These are phyloP conservation scores for Heterodera carotae DNA, from an alignment of 1,140 invertebrate genomes.

Conservation along the genomic window DNA sequence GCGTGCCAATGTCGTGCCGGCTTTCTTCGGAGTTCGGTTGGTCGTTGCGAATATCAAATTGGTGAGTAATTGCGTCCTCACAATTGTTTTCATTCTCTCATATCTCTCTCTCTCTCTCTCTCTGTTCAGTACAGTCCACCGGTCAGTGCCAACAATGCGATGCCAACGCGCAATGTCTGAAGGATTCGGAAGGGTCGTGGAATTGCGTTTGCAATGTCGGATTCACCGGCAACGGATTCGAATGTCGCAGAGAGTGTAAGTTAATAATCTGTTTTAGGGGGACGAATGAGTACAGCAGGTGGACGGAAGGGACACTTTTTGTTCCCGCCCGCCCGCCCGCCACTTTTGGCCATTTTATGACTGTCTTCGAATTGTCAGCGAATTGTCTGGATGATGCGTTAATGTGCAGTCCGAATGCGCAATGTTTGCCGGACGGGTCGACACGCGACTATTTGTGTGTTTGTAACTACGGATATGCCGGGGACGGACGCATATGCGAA, in stretches of 20 bases:
- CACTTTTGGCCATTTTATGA: no score
- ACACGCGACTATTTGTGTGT: constrained; percentile 66
- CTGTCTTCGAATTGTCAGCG: constrained; percentile 16
- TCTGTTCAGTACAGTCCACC: constrained; percentile 16
- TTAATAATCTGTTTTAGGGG: no score
- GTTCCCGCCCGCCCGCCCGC: no score
- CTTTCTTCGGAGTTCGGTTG: not conserved
- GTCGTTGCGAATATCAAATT: not conserved
- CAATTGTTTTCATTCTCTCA: not conserved
- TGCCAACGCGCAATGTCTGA: constrained; percentile 36
- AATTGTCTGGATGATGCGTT: constrained; percentile 57
- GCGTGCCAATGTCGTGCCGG: constrained; percentile 47
- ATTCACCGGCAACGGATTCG: constrained; percentile 42
- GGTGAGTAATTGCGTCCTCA: not conserved
- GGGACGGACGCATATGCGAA: constrained; percentile 67
- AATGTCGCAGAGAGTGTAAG: constrained; percentile 23
- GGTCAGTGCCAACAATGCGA: constrained; percentile 14
- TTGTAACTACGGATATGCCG: constrained; percentile 67
- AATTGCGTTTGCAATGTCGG: constrained; percentile 45
- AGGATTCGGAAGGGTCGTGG: not conserved
- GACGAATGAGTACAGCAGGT: no score
- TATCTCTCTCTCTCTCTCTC: no score
- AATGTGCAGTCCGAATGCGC: constrained; percentile 65
- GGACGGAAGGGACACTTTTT: no score
- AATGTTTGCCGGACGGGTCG: constrained; percentile 65